Conservation (phyloP, 2,113 vertebrate species). For the Corythornis cristatus region DNA sequence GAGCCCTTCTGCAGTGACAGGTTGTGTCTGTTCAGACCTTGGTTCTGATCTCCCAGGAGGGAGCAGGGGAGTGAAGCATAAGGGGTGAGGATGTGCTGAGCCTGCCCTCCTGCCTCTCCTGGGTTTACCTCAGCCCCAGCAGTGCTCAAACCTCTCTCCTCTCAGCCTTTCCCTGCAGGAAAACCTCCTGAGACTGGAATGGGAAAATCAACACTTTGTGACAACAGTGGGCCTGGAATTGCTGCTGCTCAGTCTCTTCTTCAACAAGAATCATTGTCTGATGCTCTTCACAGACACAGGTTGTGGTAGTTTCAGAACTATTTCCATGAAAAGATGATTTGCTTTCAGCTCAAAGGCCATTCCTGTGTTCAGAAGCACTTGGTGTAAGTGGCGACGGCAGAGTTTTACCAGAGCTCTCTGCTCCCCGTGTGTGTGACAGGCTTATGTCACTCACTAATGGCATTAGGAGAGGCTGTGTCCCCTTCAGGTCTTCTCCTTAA, state of each 20-base stretch:
- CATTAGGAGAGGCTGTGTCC: neutral
- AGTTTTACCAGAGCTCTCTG: neutral
- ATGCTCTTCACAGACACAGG: neutral
- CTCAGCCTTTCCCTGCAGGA: neutral
- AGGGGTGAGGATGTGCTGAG: accelerated
- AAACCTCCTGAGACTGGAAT: accelerated
- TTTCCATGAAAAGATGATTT: neutral
- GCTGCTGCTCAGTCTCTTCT: neutral
- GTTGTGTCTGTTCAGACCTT: neutral
- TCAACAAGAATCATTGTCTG: neutral
- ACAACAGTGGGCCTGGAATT: too few relatives aligned
- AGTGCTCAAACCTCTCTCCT: too few relatives aligned
- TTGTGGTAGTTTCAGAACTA: neutral
- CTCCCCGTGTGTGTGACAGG: neutral
- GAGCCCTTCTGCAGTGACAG: neutral
- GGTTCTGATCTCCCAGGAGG: neutral
- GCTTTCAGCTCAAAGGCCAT: neutral
- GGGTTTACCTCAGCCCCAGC: accelerated
- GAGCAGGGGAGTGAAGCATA: neutral
- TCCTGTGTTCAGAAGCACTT: accelerated
- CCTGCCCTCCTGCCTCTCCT: neutral
- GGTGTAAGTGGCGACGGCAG: neutral
- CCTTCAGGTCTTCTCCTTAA: neutral
- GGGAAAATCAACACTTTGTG: too few relatives aligned
- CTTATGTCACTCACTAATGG: neutral